A percentile compares a stretch with the other conserved stretches of the same genome.
Conservation (phyloP, 2,113 vertebrate species). For the Dromaius novaehollandiae region DNA sequence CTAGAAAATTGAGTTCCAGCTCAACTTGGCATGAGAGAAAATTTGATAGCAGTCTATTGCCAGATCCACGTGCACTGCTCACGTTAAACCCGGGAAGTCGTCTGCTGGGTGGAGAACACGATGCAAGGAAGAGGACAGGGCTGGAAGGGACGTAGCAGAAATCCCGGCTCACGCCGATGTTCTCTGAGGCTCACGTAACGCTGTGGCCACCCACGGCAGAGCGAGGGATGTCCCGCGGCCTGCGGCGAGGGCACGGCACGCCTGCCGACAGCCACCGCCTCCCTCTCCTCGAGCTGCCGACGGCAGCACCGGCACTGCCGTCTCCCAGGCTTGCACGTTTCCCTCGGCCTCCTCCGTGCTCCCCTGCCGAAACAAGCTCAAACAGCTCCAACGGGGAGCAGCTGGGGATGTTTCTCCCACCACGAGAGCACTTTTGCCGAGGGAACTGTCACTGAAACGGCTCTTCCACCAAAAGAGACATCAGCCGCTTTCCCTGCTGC, state of each 20-base stretch:
- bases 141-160: not conserved
- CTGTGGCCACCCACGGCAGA: too few species aligned
- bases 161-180: not conserved
- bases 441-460: not conserved
- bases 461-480: not conserved
- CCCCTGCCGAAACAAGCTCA: not conserved
- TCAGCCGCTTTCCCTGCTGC: not conserved
- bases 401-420: not conserved
- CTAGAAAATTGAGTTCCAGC: not conserved
- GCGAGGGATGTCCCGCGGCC: not conserved
- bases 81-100: not conserved
- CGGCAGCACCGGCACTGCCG: too few species aligned
- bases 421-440: not conserved
- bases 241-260: rapidly evolving
- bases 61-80: not conserved
- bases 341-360: not conserved
- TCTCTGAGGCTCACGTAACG: too few species aligned
- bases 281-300: not conserved
- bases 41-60: not conserved
- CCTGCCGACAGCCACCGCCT: not conserved
- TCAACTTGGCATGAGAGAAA: not conserved
- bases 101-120: not conserved
- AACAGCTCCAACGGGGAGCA: not conserved
- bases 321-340: not conserved
- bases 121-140: not conserved